Evolutionary conservation across 2,888 invertebrate species (phyloP).

Genomic region (Altica lythri): DNA sequence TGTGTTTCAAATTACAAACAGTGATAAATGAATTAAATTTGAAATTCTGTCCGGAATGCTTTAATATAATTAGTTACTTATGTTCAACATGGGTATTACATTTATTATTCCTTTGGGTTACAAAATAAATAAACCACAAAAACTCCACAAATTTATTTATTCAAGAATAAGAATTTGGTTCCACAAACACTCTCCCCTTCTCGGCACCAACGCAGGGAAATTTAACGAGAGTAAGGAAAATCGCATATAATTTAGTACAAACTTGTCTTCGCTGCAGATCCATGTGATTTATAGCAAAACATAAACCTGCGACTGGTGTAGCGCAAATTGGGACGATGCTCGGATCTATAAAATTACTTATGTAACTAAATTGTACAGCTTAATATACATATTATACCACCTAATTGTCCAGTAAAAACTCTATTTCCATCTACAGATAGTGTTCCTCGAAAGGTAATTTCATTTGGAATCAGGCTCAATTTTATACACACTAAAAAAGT

Average conservation of each 20-base stretch:
- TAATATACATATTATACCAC: constrained; percentile 18
- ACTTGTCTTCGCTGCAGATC: constrained; percentile 35
- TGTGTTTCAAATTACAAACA: too few species aligned
- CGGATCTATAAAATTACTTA: constrained; percentile 36
- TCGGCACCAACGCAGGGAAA: constrained; percentile 37
- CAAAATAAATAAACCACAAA: too few species aligned
- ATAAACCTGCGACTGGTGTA: constrained; percentile 32
- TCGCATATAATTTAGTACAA: constrained; percentile 36
- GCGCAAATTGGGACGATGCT: constrained; percentile 37
- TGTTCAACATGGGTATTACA: too few species aligned
- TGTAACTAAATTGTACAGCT: constrained; percentile 1
- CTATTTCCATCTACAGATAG: constrained; percentile 28
- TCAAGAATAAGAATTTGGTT: constrained; percentile 27
- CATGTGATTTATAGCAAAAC: constrained; percentile 39
- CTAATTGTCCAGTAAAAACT: constrained; percentile 36
- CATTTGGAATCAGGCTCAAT: constrained; percentile 31
- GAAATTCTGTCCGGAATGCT: too few species aligned
- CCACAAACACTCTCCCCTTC: constrained; percentile 33
- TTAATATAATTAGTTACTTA: too few species aligned
- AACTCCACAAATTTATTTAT: too few species aligned
- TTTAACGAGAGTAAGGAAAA: constrained; percentile 36
- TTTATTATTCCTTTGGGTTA: too few species aligned
- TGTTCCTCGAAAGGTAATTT: constrained; percentile 32
- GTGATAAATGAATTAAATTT: too few species aligned
- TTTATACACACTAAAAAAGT: constrained; percentile 35